These are phyloP conservation scores for Miniopterus natalensis DNA, from an alignment of 2,113 vertebrate genomes.

Conservation along the genomic window DNA sequence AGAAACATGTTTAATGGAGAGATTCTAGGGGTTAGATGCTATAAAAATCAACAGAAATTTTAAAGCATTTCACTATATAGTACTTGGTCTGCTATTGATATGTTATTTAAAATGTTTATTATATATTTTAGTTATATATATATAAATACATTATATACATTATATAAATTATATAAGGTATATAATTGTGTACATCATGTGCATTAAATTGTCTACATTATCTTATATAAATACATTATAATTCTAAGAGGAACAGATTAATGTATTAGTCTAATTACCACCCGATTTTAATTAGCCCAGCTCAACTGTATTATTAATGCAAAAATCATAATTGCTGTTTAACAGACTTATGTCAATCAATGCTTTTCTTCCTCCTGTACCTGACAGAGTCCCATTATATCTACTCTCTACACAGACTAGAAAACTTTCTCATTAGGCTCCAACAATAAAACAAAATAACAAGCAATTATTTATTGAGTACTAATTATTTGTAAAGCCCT, in stretches of 20 bases:
- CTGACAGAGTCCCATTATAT: background rate
- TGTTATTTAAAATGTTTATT: background rate
- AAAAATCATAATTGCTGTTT: conserved; percentile 43
- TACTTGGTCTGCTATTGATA: background rate
- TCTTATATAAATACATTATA: background rate
- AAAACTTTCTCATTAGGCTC: conserved; percentile 16
- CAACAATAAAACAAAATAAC: background rate
- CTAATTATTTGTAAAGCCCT: background rate
- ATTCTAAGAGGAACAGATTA: background rate
- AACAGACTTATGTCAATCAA: background rate
- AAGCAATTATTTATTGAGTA: background rate
- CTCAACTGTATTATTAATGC: background rate
- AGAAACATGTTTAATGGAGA: background rate
- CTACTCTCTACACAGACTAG: background rate
- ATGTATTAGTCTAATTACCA: background rate
- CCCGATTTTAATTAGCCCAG: background rate
- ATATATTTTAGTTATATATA: background rate
- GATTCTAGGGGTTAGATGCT: background rate
- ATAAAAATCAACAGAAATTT: background rate
- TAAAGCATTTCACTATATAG: conserved; percentile 4
- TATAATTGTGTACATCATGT: too few species aligned
- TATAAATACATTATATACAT: background rate
- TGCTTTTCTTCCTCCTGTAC: background rate
- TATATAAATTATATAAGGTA: too few species aligned
- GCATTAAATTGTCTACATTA: too few species aligned